Percentiles rank a stretch among this genome's conserved stretches.
Evolutionary conservation across 2,888 invertebrate species (phyloP).

Genomic region (Athalia rosae): DNA sequence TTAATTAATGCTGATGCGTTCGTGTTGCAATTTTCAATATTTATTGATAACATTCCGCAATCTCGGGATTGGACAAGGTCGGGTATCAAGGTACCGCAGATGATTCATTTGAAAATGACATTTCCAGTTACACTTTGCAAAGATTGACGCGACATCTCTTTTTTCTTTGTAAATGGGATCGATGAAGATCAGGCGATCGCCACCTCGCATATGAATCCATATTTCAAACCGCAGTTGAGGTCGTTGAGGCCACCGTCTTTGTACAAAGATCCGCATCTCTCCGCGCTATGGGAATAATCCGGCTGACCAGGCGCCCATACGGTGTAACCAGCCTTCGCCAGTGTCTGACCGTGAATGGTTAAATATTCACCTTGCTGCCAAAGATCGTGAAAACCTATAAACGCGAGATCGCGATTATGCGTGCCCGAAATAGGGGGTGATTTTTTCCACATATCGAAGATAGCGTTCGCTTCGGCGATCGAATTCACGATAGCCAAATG

Average conservation of each 20-base stretch:
- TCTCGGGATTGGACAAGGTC: no score
- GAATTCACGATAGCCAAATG: conserved; percentile 33
- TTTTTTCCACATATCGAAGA: background rate
- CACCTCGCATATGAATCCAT: background rate
- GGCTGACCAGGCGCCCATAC: conserved; percentile 15
- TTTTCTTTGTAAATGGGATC: no score
- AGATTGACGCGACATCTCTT: no score
- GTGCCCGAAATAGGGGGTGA: background rate
- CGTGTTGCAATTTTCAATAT: no score
- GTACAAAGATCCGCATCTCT: conserved; percentile 9
- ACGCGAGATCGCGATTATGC: background rate
- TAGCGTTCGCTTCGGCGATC: background rate
- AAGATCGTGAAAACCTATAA: conserved; percentile 25
- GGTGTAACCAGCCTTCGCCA: conserved; percentile 14
- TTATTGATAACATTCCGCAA: no score
- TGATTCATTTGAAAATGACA: no score
- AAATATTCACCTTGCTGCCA: conserved; percentile 22
- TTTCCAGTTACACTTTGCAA: no score
- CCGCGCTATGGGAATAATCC: background rate
- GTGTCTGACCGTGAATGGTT: conserved; percentile 20
- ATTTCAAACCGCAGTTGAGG: background rate
- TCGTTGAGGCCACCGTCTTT: conserved; percentile 5
- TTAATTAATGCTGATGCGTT: no score
- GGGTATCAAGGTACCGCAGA: no score
- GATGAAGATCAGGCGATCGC: background rate